Evolutionary conservation across 2,888 invertebrate species (phyloP).

Genomic region (Lordiphosa andalusiaca): DNA sequence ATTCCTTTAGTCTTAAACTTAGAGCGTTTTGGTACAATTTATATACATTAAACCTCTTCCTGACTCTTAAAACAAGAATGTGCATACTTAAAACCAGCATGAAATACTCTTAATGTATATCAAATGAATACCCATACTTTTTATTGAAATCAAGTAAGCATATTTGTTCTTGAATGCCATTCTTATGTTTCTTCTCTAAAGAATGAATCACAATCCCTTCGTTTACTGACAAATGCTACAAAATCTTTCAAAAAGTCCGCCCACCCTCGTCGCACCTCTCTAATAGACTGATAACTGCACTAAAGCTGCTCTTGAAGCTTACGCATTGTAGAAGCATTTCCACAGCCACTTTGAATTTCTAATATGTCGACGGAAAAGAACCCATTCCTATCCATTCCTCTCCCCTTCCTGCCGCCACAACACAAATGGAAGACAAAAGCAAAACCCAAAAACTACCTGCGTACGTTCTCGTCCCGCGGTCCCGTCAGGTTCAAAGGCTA

Average conservation of each 20-base stretch:
- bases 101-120: too few relatives aligned
- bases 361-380: conserved; percentile 31
- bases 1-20: too few relatives aligned
- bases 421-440: conserved; percentile 1
- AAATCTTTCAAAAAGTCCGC: conserved; percentile 8
- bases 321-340: conserved; percentile 63
- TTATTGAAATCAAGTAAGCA: too few relatives aligned
- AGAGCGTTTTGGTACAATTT: too few relatives aligned
- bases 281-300: conserved; percentile 71
- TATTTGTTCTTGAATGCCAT: too few relatives aligned
- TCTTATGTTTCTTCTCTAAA: too few relatives aligned
- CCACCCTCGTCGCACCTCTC: conserved; percentile 21
- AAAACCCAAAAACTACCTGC: conserved; percentile 51
- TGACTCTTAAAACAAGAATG: too few relatives aligned
- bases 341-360: conserved; percentile 53
- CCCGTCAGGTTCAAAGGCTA: conserved; percentile 68
- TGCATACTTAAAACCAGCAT: too few relatives aligned
- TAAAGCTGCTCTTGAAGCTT: conserved; percentile 64
- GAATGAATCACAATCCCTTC: conserved; percentile 9
- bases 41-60: too few relatives aligned
- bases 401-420: background rate
- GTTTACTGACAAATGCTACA: conserved; percentile 39
- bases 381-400: too few relatives aligned
- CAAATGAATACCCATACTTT: too few relatives aligned
- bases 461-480: conserved; percentile 17